Evolutionary conservation across 2,797 vertebrate genomes (phyloP), one percentile per base, ranked within the genome.

Genomic region (Distichodus sexfasciatus): DNA sequence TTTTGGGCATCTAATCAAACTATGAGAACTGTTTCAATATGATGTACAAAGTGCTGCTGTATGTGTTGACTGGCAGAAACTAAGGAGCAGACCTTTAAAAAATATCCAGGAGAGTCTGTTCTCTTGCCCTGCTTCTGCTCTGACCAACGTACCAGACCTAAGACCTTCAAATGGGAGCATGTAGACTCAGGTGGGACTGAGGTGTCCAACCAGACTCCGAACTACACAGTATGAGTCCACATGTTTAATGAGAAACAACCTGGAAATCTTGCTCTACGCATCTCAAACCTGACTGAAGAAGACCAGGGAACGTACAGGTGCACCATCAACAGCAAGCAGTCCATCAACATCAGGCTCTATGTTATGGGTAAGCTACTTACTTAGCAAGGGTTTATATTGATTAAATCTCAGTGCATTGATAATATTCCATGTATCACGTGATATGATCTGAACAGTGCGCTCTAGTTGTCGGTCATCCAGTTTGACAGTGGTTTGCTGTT

Each of bases 201-300:
- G 29, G 17, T 62, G 29, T 62, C 15, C 8, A 36, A n/a, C 14
- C 6, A 31, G 19, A 36, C 43, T 8, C n/a, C n/a, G n/a, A 4
- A 9, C 4, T 21, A 47, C 28, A 36, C 11, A 48, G 12, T 1
- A 26, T 33, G 60, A 62, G 11, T 48, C 6, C 43, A n/a, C n/a
- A n/a, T n/a, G n/a, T n/a, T n/a, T n/a, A n/a, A n/a, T n/a, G n/a
- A n/a, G n/a, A n/a, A n/a, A n/a, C n/a, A n/a, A n/a, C n/a, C n/a
- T n/a, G n/a, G n/a, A n/a, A n/a, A n/a, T n/a, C n/a, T n/a, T n/a
- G n/a, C n/a, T n/a, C n/a, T n/a, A n/a, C n/a, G n/a, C n/a, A n/a
- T n/a, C n/a, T n/a, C n/a, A n/a, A n/a, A 24, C 2, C 60, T 62
- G 29, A 24, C 60, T 62, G 60, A 62, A 23, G 43, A 62, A 0